Evolutionary conservation across 2,797 vertebrate species (phyloP), one percentile per base, ranked within the genome.

Genomic region (Oophaga sylvatica): DNA sequence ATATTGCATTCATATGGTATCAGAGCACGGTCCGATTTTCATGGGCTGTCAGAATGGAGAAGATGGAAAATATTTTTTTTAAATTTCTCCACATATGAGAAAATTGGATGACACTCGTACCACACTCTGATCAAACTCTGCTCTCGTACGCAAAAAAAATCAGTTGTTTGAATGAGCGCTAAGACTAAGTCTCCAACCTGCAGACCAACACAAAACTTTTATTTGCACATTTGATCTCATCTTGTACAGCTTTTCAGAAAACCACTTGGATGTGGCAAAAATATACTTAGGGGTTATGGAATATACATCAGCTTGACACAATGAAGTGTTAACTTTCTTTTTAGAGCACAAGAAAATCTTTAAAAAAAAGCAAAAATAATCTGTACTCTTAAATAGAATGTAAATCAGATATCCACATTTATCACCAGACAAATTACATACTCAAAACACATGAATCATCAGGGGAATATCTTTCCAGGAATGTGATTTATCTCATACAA

Each of bases 401-500:
- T 29, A 84, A 76, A 53, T 79, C 76, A 70, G 76, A 86, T 57
- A 59, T 45, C 2, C 29, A 56, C 29, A 71, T 86, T 80, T 86
- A 77, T 77, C 62, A 67, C 45, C 48, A 65, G 60, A 77, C 62
- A 80, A 80, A 79, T 68, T 80, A 80, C 62, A 80, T 10, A 67
- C 60, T 79, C 41, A 70, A 80, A 80, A 86, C 56, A 65, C 26
- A 56, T n/a, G 20, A 15, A 80, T 59, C 29, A 70, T 62, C 60
- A 57, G n/a, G 65, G 3, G 1, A 2, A 70, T 31, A 78, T 20
- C 29, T 35, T 76, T 80, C 88, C 0, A 0, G 0, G 19, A 70
- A 83, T 45, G 63, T 82, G 84, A 86, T 90, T 87, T 63, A 87
- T 77, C 22, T 75, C 59, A 77, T 77, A 13, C 35, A 87, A 76